Evolutionary conservation across 2,113 vertebrate species (phyloP).

Genomic region (Phaetusa simplex): DNA sequence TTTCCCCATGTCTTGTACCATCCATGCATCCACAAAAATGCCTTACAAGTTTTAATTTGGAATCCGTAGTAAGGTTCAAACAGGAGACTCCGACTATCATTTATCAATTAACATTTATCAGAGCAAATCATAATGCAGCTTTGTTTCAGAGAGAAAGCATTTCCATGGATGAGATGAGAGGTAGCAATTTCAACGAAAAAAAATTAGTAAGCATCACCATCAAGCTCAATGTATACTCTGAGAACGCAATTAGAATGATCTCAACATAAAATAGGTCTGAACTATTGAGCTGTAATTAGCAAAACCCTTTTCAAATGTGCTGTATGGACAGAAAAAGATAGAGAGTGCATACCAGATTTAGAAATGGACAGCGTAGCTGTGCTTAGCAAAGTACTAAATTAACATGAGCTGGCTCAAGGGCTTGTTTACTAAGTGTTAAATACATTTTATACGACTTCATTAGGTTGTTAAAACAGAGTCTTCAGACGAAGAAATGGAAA

Average conservation of each 20-base stretch:
- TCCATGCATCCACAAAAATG: background rate
- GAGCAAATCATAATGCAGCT: conserved; percentile 66
- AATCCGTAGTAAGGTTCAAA: conserved; percentile 52
- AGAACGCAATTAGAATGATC: conserved; percentile 47
- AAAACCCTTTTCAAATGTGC: conserved; percentile 25
- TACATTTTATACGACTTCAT: background rate
- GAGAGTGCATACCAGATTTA: background rate
- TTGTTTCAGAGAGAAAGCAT: conserved; percentile 49
- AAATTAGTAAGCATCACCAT: conserved; percentile 43
- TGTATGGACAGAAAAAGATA: background rate
- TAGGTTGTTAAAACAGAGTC: background rate
- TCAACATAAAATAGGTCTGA: conserved; percentile 32
- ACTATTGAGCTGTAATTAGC: conserved; percentile 40
- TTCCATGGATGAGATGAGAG: conserved; percentile 51
- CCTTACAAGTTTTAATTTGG: background rate
- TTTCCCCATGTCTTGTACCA: background rate
- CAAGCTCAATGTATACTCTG: conserved; percentile 5
- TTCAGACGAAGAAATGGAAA: background rate
- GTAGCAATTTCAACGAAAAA: conserved; percentile 54
- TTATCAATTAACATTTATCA: conserved; percentile 71
- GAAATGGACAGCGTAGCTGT: background rate
- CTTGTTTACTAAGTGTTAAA: background rate
- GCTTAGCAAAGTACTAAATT: background rate
- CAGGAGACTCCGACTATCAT: conserved; percentile 35
- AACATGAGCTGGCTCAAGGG: background rate